Conservation (phyloP, 2,797 vertebrate species). For the Siniperca obscura region DNA sequence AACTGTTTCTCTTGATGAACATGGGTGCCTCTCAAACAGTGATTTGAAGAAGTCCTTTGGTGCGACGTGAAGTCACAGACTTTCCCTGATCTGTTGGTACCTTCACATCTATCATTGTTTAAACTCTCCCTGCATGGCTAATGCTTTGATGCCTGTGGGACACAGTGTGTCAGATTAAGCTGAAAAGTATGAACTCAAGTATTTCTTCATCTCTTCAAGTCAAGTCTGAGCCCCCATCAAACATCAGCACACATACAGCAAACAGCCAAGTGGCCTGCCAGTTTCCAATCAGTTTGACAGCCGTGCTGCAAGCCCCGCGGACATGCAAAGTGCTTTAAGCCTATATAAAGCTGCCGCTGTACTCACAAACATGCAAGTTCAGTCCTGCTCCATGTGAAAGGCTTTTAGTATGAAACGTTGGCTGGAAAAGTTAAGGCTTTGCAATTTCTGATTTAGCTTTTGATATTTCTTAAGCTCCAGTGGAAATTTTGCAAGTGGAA, state of each 20-base stretch:
- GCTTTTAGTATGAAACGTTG: conserved; percentile 10
- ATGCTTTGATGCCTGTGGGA: conserved; percentile 10
- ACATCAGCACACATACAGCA: conserved; percentile 38
- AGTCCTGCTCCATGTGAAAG: conserved; percentile 53
- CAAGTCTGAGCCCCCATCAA: conserved; percentile 43
- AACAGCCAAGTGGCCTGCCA: conserved; percentile 49
- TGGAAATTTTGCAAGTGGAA: background rate
- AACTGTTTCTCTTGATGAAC: background rate
- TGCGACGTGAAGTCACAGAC: conserved; percentile 11
- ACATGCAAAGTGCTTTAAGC: conserved; percentile 54
- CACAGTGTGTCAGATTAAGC: conserved; percentile 39
- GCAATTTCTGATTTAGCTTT: conserved; percentile 8
- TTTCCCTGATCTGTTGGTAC: conserved; percentile 23
- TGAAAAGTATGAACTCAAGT: conserved; percentile 56
- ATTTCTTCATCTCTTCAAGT: conserved; percentile 59
- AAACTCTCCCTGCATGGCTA: conserved; percentile 16
- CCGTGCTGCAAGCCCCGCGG: conserved; percentile 26
- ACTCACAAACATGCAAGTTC: conserved; percentile 64
- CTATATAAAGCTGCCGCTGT: conserved; percentile 35
- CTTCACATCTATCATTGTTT: conserved; percentile 33
- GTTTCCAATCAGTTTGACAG: conserved; percentile 64
- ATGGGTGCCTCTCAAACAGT: conserved; percentile 8
- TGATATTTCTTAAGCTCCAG: conserved; percentile 2
- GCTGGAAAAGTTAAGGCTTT: conserved; percentile 18
- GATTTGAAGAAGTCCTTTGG: conserved; percentile 30